Evolutionary conservation across 1,140 invertebrate genomes (phyloP).

Genomic region (Diorhabda sublineata): DNA sequence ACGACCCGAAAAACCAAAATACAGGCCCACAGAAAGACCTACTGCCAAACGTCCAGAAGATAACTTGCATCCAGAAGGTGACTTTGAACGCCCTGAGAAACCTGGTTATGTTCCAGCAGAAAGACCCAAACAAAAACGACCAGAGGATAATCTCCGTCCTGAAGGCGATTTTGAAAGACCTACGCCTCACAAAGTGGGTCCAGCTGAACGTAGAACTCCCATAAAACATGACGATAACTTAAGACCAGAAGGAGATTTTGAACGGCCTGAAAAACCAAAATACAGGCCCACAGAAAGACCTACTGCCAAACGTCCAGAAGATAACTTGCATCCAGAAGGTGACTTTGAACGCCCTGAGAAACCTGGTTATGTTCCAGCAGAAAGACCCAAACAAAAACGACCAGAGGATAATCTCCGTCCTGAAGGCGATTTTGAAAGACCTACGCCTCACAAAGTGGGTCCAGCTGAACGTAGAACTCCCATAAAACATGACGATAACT

Average conservation of each 20-base stretch:
- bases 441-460: slow-evolving; percentile 47
- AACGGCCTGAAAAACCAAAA: slow-evolving; percentile 36
- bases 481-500: slow-evolving; percentile 54
- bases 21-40: too few relatives aligned
- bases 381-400: slow-evolving; percentile 51
- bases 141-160: slow-evolving; percentile 54
- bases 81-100: slow-evolving; percentile 56
- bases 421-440: slow-evolving; percentile 57
- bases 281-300: slow-evolving; percentile 49
- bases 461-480: slow-evolving; percentile 55
- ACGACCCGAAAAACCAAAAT: slow-evolving; percentile 50
- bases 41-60: slow-evolving; percentile 51
- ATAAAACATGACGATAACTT: slow-evolving; percentile 56
- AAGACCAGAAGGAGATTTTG: slow-evolving; percentile 53
- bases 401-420: slow-evolving; percentile 60
- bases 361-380: slow-evolving; percentile 58
- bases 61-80: slow-evolving; percentile 58
- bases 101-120: too few relatives aligned
- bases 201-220: slow-evolving; percentile 54
- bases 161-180: slow-evolving; percentile 54
- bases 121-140: slow-evolving; percentile 45
- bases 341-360: slow-evolving; percentile 43
- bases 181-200: slow-evolving; percentile 47
- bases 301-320: slow-evolving; percentile 47
- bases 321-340: slow-evolving; percentile 56